phyloP scores from a whole-genome alignment of 2,888 invertebrate species.

The Heliconius ismenius region DNA sequence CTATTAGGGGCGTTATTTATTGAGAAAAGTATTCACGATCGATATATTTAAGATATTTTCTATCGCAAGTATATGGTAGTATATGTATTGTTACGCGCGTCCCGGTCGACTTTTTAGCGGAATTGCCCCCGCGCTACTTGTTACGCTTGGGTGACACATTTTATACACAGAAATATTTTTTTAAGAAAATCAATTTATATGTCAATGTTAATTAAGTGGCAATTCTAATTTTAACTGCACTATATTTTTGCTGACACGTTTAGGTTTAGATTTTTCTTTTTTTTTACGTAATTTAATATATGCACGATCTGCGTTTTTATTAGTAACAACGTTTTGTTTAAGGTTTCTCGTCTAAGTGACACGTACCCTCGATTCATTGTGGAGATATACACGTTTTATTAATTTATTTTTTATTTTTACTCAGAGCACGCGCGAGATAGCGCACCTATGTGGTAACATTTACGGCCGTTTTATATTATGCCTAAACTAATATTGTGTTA shows the following conservation, averaged over 20 bases:
- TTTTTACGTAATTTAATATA: constrained; percentile 76
- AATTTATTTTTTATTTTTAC: constrained; percentile 58
- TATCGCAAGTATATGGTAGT: constrained; percentile 23
- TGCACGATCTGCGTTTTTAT: constrained; percentile 81
- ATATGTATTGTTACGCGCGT: constrained; percentile 34
- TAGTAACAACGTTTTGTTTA: constrained; percentile 66
- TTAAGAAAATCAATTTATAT: constrained; percentile 77
- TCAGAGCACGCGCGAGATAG: constrained; percentile 47
- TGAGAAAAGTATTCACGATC: constrained; percentile 27
- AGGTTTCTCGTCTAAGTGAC: constrained; percentile 59
- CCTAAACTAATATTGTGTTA: constrained; percentile 78
- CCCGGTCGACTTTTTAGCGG: constrained; percentile 53
- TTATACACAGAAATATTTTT: constrained; percentile 81
- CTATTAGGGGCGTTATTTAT: constrained; percentile 34
- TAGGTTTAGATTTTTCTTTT: constrained; percentile 71
- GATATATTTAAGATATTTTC: constrained; percentile 33
- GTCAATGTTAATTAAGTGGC: constrained; percentile 79
- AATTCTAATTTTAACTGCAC: constrained; percentile 79
- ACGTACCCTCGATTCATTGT: constrained; percentile 54
- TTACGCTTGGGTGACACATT: constrained; percentile 78
- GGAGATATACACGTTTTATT: constrained; percentile 61
- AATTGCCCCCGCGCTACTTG: constrained; percentile 63
- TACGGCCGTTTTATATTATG: constrained; percentile 57
- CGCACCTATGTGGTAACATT: constrained; percentile 53
- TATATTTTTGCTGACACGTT: constrained; percentile 81